Evolutionary conservation across 35 echinoderm and acorn worm species (phyloP).

Genomic region (Heliocidaris tuberculata): DNA sequence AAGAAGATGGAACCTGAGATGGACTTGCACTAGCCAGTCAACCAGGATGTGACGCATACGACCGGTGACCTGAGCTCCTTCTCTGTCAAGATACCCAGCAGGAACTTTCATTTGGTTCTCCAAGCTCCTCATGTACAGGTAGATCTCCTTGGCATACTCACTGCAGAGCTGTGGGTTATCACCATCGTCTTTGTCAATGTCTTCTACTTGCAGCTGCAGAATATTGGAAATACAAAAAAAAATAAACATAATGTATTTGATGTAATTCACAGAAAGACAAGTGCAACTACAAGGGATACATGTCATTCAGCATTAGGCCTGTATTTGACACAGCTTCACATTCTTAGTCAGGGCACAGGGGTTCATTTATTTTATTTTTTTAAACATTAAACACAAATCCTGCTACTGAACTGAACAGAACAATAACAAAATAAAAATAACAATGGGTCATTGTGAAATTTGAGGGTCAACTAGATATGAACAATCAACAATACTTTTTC

Average conservation of each 20-base stretch:
- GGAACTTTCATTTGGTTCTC: conserved; percentile 81
- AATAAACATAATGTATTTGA: neutral
- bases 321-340: no score
- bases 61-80: conserved; percentile 66
- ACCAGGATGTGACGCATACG: conserved; percentile 90
- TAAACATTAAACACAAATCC: no score
- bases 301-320: neutral
- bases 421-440: no score
- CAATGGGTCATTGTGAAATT: no score
- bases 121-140: conserved; percentile 87
- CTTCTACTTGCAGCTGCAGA: conserved; percentile 66
- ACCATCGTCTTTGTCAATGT: conserved; percentile 88
- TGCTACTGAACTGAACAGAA: no score
- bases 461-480: no score
- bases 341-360: no score
- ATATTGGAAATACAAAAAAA: neutral
- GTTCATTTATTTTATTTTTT: no score
- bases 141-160: conserved; percentile 97
- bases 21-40: conserved; percentile 97
- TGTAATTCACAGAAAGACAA: no score
- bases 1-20: conserved; percentile 93
- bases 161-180: conserved; percentile 96
- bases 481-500: no score
- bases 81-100: conserved; percentile 73
- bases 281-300: no score